A percentile compares a stretch with the other conserved stretches of the same genome.
phyloP scores from a whole-genome alignment of 2,888 invertebrate species.

The Cosmia trapezina region DNA sequence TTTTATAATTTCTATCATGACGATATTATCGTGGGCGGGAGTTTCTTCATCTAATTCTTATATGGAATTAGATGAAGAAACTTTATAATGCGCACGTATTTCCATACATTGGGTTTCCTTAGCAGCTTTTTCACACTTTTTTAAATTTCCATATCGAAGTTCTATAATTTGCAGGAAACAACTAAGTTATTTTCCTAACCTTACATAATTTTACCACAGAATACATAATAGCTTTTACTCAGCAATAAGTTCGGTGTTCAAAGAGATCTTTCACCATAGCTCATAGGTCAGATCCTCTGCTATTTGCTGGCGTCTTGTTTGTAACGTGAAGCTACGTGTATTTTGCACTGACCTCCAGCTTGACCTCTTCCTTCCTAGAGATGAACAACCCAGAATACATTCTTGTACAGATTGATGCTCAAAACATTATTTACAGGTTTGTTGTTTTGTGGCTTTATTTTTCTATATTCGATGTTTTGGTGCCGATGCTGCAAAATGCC shows the following conservation, averaged over 20 bases:
- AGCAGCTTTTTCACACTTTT: too few relatives aligned
- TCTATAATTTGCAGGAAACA: background rate
- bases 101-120: too few relatives aligned
- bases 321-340: slow-evolving; percentile 40
- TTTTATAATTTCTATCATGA: too few relatives aligned
- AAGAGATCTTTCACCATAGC: slow-evolving; percentile 38
- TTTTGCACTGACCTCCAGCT: slow-evolving; percentile 40
- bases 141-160: background rate
- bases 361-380: slow-evolving; percentile 25
- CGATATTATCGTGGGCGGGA: too few relatives aligned
- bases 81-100: too few relatives aligned
- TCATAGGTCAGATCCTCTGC: slow-evolving; percentile 3
- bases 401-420: slow-evolving; percentile 1
- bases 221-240: background rate
- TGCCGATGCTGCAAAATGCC: too few relatives aligned
- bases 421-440: background rate
- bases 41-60: too few relatives aligned
- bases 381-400: slow-evolving; percentile 3
- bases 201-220: too few relatives aligned
- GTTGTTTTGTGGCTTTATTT: slow-evolving; percentile 45
- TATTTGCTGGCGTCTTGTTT: slow-evolving; percentile 35
- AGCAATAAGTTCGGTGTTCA: slow-evolving; percentile 38
- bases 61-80: too few relatives aligned
- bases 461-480: too few relatives aligned
- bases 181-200: background rate